These are phyloP conservation scores for Octodonta nipae DNA, from an alignment of 2,888 invertebrate genomes.

Conservation along the genomic window DNA sequence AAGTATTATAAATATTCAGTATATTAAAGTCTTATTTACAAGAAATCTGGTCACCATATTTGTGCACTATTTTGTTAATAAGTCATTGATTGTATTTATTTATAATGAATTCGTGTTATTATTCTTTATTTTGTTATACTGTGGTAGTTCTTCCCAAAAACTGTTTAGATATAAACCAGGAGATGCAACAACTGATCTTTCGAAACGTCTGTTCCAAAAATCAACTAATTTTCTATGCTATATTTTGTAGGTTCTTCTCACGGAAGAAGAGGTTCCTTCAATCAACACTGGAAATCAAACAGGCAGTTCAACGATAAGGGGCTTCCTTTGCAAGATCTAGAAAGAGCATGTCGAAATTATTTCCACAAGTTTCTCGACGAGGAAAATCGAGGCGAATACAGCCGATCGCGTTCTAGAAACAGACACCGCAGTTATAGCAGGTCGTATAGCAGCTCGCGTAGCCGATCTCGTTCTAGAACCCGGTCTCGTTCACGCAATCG, in stretches of 20 bases:
- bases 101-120: no score
- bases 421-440: slow-evolving; percentile 8
- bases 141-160: no score
- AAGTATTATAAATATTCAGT: no score
- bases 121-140: no score
- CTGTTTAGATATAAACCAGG: no score
- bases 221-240: background rate
- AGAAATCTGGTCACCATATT: no score
- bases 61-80: no score
- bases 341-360: slow-evolving; percentile 43
- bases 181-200: no score
- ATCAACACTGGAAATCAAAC: slow-evolving; percentile 23
- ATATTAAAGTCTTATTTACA: no score
- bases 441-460: slow-evolving; percentile 16
- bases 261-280: slow-evolving; percentile 15
- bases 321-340: slow-evolving; percentile 22
- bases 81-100: no score
- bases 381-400: slow-evolving; percentile 12
- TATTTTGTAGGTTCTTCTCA: slow-evolving; percentile 8
- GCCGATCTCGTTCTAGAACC: slow-evolving; percentile 19
- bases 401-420: slow-evolving; percentile 8
- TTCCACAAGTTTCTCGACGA: slow-evolving; percentile 47
- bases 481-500: slow-evolving; percentile 13
- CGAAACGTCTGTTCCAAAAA: no score
- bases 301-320: slow-evolving; percentile 1